phyloP scores from a whole-genome alignment of 2,113 vertebrate species.

The Perca fluviatilis region DNA sequence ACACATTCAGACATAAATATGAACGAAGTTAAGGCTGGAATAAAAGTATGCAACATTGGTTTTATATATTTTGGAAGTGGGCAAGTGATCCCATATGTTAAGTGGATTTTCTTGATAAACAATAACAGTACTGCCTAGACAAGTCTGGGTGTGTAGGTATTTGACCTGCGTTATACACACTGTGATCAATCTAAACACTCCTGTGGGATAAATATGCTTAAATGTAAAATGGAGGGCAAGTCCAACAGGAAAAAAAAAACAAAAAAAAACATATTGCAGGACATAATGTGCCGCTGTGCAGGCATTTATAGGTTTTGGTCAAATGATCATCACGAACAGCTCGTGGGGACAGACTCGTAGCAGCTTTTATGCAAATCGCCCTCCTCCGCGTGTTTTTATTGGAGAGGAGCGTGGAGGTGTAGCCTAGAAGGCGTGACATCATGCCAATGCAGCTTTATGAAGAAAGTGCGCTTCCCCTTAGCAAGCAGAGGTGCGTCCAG shows the following conservation, averaged over 20 bases:
- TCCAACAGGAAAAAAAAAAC: not conserved
- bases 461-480: constrained; percentile 77
- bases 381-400: constrained; percentile 71
- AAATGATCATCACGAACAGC: constrained; percentile 57
- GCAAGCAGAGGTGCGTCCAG: constrained; percentile 64
- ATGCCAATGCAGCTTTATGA: constrained; percentile 77
- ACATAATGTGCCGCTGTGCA: constrained; percentile 15
- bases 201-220: not conserved
- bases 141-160: not conserved
- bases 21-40: not conserved
- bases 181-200: not conserved
- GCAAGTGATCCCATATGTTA: not conserved
- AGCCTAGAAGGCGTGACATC: constrained; percentile 78
- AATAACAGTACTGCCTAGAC: not conserved
- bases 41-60: not conserved
- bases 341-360: constrained; percentile 45
- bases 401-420: constrained; percentile 73
- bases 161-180: not conserved
- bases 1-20: not conserved
- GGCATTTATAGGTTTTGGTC: constrained; percentile 58
- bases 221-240: constrained; percentile 7
- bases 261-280: not conserved
- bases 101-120: not conserved
- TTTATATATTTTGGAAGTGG: not conserved
- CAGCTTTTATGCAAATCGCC: constrained; percentile 77